Evolutionary conservation across 2,888 invertebrate species (phyloP), one percentile per base, ranked within the genome.

Genomic region (Eretmocerus hayati): DNA sequence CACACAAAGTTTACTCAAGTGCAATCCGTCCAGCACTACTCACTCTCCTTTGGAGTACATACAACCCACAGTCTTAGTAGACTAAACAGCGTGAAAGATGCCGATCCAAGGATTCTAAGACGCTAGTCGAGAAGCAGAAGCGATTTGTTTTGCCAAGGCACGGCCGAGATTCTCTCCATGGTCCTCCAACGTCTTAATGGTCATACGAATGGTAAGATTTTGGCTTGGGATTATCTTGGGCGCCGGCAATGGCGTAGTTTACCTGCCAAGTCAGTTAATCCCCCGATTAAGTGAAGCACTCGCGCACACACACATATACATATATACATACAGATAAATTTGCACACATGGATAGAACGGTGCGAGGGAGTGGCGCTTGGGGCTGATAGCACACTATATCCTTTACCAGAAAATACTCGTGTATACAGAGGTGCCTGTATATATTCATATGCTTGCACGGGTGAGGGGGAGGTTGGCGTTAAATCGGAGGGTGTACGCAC

Each of bases 221-320:
- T 59, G 59, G 53, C 58, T 53, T 55, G 58, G 49, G 63, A 65
- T 65, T 60, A 62, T 58, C 62, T 59, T 59, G 59, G 60, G 64
- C 62, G 59, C 43, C 23, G 16, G 62, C 66, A 64, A 65, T 66
- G 58, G 64, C 63, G 62, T 58, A 62, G 62, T 62, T 61, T 62
- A 59, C 60, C 57, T 59, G 57, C 62, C 62, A 63, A 64, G 63
- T 61, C 58, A 59, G 62, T 62, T 65, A 65, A 66, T 66, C 61
- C 61, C 56, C 47, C 64, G 62, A 65, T 67, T 65, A 67, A 59
- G 57, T 58, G 56, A 52, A 57, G 58, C 60, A 59, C 37, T 32
- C 20, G 39, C 22, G 32, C 36, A 39, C 13, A 32, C 42, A 18
- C 30, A 16, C 38, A 9, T 20, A n/a, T n/a, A n/a, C n/a, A n/a